phyloP scores from a whole-genome alignment of 2,113 vertebrate genomes.

The Nipponia nippon region DNA sequence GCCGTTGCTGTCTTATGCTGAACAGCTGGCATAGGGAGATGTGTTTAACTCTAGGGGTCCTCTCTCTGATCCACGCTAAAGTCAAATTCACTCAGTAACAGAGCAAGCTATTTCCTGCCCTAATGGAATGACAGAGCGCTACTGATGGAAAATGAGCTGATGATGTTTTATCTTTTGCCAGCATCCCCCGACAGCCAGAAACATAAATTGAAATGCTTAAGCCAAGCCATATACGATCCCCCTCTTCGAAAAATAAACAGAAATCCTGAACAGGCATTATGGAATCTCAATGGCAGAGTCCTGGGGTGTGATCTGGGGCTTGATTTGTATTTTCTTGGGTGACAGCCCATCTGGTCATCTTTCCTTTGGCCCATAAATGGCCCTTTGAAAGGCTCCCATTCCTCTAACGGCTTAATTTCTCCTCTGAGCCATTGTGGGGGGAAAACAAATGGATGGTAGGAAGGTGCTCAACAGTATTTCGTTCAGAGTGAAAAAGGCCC shows the following conservation, averaged over 20 bases:
- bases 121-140: conserved; percentile 58
- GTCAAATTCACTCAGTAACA: conserved; percentile 53
- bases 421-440: neutral
- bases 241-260: conserved; percentile 47
- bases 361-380: neutral
- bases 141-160: conserved; percentile 63
- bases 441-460: conserved; percentile 13
- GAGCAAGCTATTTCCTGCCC: conserved; percentile 54
- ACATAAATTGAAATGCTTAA: conserved; percentile 52
- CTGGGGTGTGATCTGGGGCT: conserved; percentile 1
- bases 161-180: conserved; percentile 64
- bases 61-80: conserved; percentile 17
- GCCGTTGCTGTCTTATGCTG: neutral
- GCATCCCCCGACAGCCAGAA: conserved; percentile 49
- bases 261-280: conserved; percentile 25
- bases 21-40: conserved; percentile 12
- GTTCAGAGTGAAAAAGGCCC: conserved; percentile 15
- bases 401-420: conserved; percentile 10
- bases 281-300: conserved; percentile 15
- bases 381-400: conserved; percentile 29
- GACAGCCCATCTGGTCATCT: conserved; percentile 40
- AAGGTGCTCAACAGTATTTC: conserved; percentile 11
- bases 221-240: conserved; percentile 41
- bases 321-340: conserved; percentile 49
- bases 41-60: conserved; percentile 40